Evolutionary conservation across 2,888 invertebrate species (phyloP).

Genomic region (Cryptocheilus praepositus): DNA sequence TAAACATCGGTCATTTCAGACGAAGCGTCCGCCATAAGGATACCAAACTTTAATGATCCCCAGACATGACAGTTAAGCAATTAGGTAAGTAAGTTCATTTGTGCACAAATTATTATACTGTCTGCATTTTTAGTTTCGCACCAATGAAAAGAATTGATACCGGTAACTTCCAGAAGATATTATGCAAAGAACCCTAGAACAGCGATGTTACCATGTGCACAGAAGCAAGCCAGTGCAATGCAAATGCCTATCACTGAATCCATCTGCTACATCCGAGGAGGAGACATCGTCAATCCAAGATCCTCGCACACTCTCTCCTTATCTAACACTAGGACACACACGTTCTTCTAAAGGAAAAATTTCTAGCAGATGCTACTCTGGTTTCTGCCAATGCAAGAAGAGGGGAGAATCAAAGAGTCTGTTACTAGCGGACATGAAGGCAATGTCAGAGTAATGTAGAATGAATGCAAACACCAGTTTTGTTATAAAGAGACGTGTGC

Average conservation of each 20-base stretch:
- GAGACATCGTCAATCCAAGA: constrained; percentile 37
- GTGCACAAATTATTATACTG: no score
- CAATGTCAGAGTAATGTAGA: constrained; percentile 9
- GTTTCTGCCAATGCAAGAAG: constrained; percentile 24
- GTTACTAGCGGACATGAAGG: constrained; percentile 17
- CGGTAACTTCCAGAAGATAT: background rate
- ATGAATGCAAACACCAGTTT: no score
- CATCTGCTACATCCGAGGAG: constrained; percentile 43
- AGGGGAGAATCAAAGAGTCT: constrained; percentile 29
- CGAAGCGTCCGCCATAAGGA: no score
- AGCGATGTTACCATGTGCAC: constrained; percentile 37
- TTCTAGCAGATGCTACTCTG: constrained; percentile 27
- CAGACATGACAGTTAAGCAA: no score
- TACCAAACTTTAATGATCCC: no score
- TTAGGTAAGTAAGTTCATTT: no score
- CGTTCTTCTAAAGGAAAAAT: background rate
- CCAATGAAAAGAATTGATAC: no score
- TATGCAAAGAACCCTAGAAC: constrained; percentile 45
- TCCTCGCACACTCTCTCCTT: constrained; percentile 38
- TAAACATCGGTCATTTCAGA: no score
- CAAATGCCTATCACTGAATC: constrained; percentile 33
- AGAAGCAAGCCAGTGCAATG: constrained; percentile 50
- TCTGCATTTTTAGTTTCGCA: background rate
- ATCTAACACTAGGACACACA: constrained; percentile 17
- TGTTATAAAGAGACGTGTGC: background rate